Evolutionary conservation across 2,797 vertebrate genomes (phyloP).

Genomic region (Nyctalus aviator): DNA sequence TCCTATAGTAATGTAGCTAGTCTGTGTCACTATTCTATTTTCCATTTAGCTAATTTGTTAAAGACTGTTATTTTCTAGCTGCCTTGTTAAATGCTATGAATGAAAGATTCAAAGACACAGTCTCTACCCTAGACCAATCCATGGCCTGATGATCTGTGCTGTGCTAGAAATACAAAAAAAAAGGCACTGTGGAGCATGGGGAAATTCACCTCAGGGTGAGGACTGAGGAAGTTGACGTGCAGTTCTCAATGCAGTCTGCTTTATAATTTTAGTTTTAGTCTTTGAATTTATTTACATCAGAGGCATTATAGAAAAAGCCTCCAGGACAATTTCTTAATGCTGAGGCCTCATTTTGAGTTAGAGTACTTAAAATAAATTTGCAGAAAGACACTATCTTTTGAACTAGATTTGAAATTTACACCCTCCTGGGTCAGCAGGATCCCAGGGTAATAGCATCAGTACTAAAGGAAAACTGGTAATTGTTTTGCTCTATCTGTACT

Average conservation of each 20-base stretch:
- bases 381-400: background rate
- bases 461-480: background rate
- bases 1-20: background rate
- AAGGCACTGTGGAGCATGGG: background rate
- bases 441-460: background rate
- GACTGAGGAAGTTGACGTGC: background rate
- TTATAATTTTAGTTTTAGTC: conserved; percentile 1
- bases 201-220: background rate
- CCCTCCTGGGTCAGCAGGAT: background rate
- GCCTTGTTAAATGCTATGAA: background rate
- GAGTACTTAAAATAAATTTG: background rate
- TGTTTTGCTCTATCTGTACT: background rate
- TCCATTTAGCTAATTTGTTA: background rate
- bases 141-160: background rate
- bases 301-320: background rate
- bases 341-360: background rate
- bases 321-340: background rate
- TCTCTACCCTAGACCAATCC: background rate
- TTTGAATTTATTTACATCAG: background rate
- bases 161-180: background rate
- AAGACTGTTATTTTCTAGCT: background rate
- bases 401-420: background rate
- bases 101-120: background rate
- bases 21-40: background rate
- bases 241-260: background rate